Base-by-base conservation (phyloP, 2,888 invertebrate species). In the Heliconius erato region DNA sequence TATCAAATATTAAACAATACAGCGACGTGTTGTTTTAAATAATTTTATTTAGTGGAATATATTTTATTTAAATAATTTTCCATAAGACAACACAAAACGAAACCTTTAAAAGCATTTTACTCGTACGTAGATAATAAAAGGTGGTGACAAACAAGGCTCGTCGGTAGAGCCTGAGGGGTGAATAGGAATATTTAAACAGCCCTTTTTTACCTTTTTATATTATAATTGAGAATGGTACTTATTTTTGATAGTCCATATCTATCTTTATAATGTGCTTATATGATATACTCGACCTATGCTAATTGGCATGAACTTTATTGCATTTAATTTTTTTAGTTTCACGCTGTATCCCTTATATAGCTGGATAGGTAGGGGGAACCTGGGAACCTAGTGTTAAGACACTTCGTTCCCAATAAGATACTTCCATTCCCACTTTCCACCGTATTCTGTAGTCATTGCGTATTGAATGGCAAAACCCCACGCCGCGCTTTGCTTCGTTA, bases 151-250 rank as follows among this genome's bases (percentile, higher is more conserved):
- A 72, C 72, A 49, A 40, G 72, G 26, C 23, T 49, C 44, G 44
- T 44, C 44, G 72, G 72, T 72, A 26, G 44, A 26, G 26, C 72
- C 44, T 72, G 26, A 72, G 72, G 72, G 72, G 16, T 26, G 26
- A 72, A 49, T 49, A 72, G 44, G 44, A 49, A 72, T 72, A 72
- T 44, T 72, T 72, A 49, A 72, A 49, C 71, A 49, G 4, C 5
- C 16, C 40, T 72, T 72, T 72, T 72, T 72, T 44, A 26, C 40
- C 44, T 72, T 72, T 72, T 72, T 7, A 7, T 67, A 67, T 67
- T 67, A 7, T 28, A 16, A 32, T 28, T 16, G 16, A n/a, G 71
- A 44, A 72, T 26, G 40, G 26, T 26, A 16, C 26, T 72, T 72
- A 49, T 44, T 16, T 49, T 72, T 40, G n/a, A 71, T n/a, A 35